Base-by-base conservation (phyloP, 2,888 invertebrate species). In the Drosophila atripex region DNA sequence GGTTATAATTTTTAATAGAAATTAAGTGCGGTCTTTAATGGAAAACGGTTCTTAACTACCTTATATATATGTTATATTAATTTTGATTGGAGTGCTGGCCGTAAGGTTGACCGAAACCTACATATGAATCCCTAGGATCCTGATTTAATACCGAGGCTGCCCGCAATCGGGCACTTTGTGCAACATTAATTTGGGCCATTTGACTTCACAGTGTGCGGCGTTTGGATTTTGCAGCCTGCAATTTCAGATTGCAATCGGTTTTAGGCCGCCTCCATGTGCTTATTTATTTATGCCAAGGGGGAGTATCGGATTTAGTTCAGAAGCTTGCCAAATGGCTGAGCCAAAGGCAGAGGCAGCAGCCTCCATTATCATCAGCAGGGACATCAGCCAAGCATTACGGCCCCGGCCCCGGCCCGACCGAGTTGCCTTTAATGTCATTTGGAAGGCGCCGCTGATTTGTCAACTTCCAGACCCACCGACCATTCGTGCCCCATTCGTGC, bases 391-490 rank as follows among this genome's bases (percentile, higher is more conserved):
- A 70, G 76, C 78, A 76, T 76, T 65, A 65, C 63, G 51, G 52
- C 51, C 71, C 63, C 63, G 51, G 52, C 51, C 71, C 63, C 52
- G 43, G 66, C 65, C 43, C 43, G 32, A 16, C 66, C 32, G 43
- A 25, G 47, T 43, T 63, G 64, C 43, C 65, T 51, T 71, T 84
- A 80, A 86, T 71, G 75, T 57, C 61, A 78, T 78, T 84, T 84
- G 66, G 57, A 52, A 58, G 75, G 63, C 82, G 71, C 56, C 51
- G 77, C 85, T 77, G 79, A 86, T 85, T 85, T 85, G 88, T 88
- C 85, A 85, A 77, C 68, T 71, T 70, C 64, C 68, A 14, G 70
- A 56, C 41, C 61, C 28, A 28, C 12, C 16, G 32, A 55, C 66
- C 45, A 23, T 46, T 25, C 66, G 35, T 43, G 25, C 32, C 35